Conservation (phyloP, 1,140 invertebrate genomes). For the Hestina assimilis region DNA sequence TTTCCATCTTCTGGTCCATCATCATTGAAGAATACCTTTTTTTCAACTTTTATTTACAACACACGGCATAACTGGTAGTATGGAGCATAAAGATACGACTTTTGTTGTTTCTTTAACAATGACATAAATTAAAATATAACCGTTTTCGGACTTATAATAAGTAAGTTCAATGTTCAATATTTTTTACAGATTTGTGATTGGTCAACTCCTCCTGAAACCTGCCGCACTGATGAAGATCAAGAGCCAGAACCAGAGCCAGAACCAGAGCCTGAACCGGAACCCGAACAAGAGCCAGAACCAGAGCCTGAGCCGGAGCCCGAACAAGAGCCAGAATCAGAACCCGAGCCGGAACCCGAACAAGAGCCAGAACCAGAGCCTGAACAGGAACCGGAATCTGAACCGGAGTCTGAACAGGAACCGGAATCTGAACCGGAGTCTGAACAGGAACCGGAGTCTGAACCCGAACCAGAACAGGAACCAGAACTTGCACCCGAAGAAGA, state of each 20-base stretch:
- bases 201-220: constrained; percentile 44
- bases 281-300: constrained; percentile 34
- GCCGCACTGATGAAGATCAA: constrained; percentile 39
- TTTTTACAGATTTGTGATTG: constrained; percentile 59
- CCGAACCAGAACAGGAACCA: constrained; percentile 38
- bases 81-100: no score
- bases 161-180: no score
- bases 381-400: constrained; percentile 36
- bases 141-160: no score
- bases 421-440: constrained; percentile 42
- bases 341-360: constrained; percentile 38
- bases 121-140: no score
- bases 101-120: no score
- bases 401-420: constrained; percentile 40
- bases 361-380: constrained; percentile 43
- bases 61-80: no score
- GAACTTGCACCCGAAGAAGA: constrained; percentile 38
- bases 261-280: constrained; percentile 40
- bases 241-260: constrained; percentile 40
- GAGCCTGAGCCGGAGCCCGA: constrained; percentile 39
- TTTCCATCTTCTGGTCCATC: no score
- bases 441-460: constrained; percentile 37
- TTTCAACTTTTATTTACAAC: no score
- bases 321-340: constrained; percentile 34
- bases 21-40: no score